Base-by-base conservation (phyloP, 2,888 invertebrate species). In the Papilio elwesi region DNA sequence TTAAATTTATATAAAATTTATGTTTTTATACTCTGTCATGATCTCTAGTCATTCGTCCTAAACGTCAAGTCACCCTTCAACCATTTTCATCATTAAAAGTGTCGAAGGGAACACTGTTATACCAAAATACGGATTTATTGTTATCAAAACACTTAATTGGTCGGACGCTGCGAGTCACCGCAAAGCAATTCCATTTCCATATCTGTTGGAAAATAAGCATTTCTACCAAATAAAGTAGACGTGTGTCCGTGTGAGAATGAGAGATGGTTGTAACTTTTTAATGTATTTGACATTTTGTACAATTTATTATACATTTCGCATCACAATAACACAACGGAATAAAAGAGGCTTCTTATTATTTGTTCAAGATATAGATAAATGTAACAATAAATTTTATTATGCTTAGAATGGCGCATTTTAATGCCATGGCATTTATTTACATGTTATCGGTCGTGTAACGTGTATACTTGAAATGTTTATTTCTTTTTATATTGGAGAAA, bases 121-220 rank as follows among this genome's bases (percentile, higher is more conserved):
- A 69, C 85, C 84, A 7, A 76, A 83, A 83, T 80, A 84, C 26
- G 85, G 83, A 71, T 78, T 82, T 84, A 87, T 85, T 83, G 82
- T 84, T 85, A 86, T 87, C 84, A 83, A 85, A 85, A 85, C 82
- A 84, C 81, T 82, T 88, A 89, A 87, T 89, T 85, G 85, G 83
- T 76, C 81, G 77, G 77, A 53, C 68, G 68, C 74, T 70, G 68
- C 68, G 75, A 77, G 77, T 81, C 75, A 80, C 77, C 79, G 76
- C 79, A 74, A 75, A 69, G 78, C 82, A 78, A 84, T 84, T 83
- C 80, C 81, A 84, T 86, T 83, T 77, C 85, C 86, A 84, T 87
- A 85, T 84, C 79, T 77, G 82, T 77, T 76, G 74, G 75, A 76
- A 74, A 74, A 76, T 77, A 75, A 77, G 68, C 49, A 75, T 75